phyloP scores from a whole-genome alignment of 2,797 vertebrate species.

The Myoxocephalus aenaeus region DNA sequence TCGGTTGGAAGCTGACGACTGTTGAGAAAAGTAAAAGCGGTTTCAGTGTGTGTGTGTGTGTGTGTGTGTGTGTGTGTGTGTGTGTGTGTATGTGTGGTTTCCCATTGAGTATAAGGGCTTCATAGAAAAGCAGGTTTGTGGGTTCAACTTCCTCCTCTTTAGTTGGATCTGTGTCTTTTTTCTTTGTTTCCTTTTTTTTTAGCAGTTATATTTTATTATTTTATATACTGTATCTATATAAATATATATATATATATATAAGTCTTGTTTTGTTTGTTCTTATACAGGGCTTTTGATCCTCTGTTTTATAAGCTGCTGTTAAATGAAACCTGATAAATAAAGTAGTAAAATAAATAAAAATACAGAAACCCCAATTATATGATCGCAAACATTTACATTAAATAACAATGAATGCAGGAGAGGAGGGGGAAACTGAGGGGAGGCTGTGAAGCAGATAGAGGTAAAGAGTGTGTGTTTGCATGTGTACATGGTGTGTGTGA shows the following conservation, averaged over 20 bases:
- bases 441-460: neutral
- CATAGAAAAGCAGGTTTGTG: constrained; percentile 45
- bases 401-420: no score
- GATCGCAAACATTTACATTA: no score
- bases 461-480: constrained; percentile 26
- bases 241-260: no score
- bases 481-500: constrained; percentile 46
- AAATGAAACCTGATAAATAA: neutral
- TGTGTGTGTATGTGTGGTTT: constrained; percentile 50
- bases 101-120: constrained; percentile 59
- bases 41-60: constrained; percentile 33
- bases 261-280: neutral
- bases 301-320: no score
- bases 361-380: no score
- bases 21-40: constrained; percentile 3
- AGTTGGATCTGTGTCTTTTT: constrained; percentile 21
- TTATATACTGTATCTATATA: no score
- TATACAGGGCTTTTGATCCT: no score
- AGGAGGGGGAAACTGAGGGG: no score
- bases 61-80: constrained; percentile 43
- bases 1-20: constrained; percentile 3
- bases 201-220: no score
- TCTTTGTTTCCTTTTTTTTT: no score
- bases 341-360: neutral
- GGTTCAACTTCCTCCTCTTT: constrained; percentile 50